Conservation (phyloP, 2,888 invertebrate species). For the Cheiracanthium punctorium region DNA sequence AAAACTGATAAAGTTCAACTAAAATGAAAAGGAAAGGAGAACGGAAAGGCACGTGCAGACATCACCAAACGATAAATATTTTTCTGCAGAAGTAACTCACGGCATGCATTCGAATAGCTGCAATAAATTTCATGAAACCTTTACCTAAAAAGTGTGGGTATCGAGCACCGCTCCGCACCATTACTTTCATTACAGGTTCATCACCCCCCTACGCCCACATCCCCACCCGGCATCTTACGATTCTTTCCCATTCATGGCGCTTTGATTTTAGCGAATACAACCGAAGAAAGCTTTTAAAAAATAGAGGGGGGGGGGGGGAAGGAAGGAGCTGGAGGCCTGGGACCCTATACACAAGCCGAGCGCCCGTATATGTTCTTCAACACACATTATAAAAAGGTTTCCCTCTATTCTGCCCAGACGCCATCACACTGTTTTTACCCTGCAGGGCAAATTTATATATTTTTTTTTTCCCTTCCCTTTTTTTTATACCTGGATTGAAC, state of each 20-base stretch:
- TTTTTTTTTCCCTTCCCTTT: conserved; percentile 30
- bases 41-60: no score
- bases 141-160: no score
- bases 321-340: background rate
- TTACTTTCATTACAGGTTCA: conserved; percentile 30
- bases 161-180: no score
- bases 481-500: conserved; percentile 66
- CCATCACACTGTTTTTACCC: conserved; percentile 32
- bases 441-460: conserved; percentile 63
- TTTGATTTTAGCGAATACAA: conserved; percentile 28
- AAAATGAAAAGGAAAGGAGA: no score
- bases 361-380: conserved; percentile 12
- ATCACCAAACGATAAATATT: no score
- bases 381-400: conserved; percentile 59
- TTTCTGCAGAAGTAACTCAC: no score
- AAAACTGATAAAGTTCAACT: no score
- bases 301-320: no score
- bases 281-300: conserved; percentile 63
- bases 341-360: background rate
- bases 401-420: conserved; percentile 27
- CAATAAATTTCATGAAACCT: no score
- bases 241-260: conserved; percentile 21
- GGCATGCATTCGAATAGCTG: no score
- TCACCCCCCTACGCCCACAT: background rate
- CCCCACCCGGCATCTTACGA: background rate